A percentile compares a stretch with the other conserved stretches of the same genome.
Evolutionary conservation across 2,888 invertebrate species (phyloP).

Genomic region (Chouioia cunea): DNA sequence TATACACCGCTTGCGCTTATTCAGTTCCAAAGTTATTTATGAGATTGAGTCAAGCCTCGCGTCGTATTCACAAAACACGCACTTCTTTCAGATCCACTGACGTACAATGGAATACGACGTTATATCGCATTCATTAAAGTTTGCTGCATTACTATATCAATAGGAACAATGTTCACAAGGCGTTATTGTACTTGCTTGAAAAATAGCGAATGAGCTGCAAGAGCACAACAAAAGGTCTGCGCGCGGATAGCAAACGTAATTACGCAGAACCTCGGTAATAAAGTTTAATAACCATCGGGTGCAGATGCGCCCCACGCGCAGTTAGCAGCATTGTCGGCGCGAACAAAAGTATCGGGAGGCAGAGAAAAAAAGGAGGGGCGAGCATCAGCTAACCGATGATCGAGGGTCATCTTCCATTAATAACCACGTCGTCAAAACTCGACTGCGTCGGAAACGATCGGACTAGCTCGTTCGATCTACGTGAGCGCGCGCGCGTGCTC

Average conservation of each 20-base stretch:
- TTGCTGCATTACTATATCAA: too few relatives aligned
- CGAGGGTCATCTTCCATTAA: slow-evolving; percentile 48
- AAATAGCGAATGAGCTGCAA: not conserved
- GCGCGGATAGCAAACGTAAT: slow-evolving; percentile 10
- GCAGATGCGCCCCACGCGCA: not conserved
- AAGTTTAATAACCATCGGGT: slow-evolving; percentile 36
- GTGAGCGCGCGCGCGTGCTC: slow-evolving; percentile 26
- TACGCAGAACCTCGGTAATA: slow-evolving; percentile 23
- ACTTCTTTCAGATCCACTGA: too few relatives aligned
- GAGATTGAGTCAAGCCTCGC: too few relatives aligned
- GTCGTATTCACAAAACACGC: too few relatives aligned
- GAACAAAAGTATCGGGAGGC: slow-evolving; percentile 5
- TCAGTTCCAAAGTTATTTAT: too few relatives aligned
- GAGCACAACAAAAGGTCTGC: not conserved
- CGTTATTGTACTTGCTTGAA: not conserved
- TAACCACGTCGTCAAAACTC: slow-evolving; percentile 52
- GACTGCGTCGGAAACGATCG: slow-evolving; percentile 20
- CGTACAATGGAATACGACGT: too few relatives aligned
- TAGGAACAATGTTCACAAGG: too few relatives aligned
- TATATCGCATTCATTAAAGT: too few relatives aligned
- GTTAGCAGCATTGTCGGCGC: not conserved
- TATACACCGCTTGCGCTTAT: not conserved
- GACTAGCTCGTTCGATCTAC: slow-evolving; percentile 30
- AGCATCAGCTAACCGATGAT: slow-evolving; percentile 24
- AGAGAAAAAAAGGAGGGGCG: not conserved